Evolutionary conservation across 1,140 invertebrate species (phyloP), one percentile per base, ranked within the genome.

Genomic region (Pseudomyrmex sp.): DNA sequence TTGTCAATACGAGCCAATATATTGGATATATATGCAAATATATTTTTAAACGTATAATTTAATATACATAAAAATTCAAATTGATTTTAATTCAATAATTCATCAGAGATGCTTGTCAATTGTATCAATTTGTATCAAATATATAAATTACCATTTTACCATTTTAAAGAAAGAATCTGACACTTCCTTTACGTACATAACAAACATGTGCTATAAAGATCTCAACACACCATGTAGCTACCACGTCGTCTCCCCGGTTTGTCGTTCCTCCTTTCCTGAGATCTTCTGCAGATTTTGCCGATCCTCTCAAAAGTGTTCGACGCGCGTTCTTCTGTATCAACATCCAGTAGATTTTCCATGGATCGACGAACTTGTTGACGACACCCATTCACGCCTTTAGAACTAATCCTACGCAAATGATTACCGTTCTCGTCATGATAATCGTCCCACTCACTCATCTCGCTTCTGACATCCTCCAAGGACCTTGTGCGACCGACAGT

Each of bases 401-500:
- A 93, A 8, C 95, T 95, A 15, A 94, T 95, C 56, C 94, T 94
- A 48, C 82, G 82, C 18, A 95, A 91, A 7, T 95, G 93, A 44
- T 95, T 94, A 3, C 95, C 95, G 83, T 96, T 96, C 83, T 96
- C 95, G 72, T 96, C 95, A 73, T 95, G 95, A 56, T 95, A 94
- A 56, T 95, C 95, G 79, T 96, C 96, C 95, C 95, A 96, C 77
- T 96, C 96, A 68, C 95, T 95, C n/a, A 96, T 93, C 35, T 96
- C 96, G 5, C 95, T 95, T 13, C 96, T 94, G 0, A 97, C 96
- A 85, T 97, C 96, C 84, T 97, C 96, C 89, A 97, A 93, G 2
- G 96, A 97, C 18, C 96, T 95, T 1, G 96, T 96, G 13, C 96
- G 94, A 0, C 94, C 93, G n/a, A 94, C 88, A 2, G 94, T 94